phyloP scores from a whole-genome alignment of 2,797 vertebrate genomes.

The Masticophis lateralis region DNA sequence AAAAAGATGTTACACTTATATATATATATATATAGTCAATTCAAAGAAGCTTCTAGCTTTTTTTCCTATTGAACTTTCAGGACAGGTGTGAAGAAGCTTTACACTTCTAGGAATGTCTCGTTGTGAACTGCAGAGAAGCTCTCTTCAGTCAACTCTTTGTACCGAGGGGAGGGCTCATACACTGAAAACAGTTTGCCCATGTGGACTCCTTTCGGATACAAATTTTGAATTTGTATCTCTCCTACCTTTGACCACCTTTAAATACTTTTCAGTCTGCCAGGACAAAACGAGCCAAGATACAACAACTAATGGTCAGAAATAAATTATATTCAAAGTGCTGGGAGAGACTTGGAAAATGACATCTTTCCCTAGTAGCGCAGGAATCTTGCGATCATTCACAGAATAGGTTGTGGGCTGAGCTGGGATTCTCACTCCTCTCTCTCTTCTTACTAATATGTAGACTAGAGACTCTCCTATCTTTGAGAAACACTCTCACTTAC shows the following conservation, averaged over 20 bases:
- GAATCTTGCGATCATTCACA: neutral
- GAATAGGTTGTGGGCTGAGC: neutral
- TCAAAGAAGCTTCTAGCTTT: neutral
- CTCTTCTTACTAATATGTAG: neutral
- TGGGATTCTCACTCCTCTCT: neutral
- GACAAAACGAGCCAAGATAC: neutral
- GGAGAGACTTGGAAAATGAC: neutral
- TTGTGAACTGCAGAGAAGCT: neutral
- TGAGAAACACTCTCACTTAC: neutral
- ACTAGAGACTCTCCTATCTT: neutral
- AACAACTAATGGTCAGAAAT: neutral
- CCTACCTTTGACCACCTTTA: neutral
- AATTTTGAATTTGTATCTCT: neutral
- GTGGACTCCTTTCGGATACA: neutral
- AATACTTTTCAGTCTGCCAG: neutral
- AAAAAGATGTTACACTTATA: neutral
- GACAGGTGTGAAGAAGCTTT: neutral
- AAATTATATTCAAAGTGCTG: neutral
- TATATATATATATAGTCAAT: neutral
- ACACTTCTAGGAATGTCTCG: neutral
- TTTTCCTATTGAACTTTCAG: neutral
- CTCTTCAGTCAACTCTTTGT: neutral
- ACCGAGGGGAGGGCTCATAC: neutral
- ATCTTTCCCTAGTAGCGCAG: neutral
- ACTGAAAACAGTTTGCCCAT: neutral